Base-by-base conservation (phyloP, 2,888 invertebrate species). In the Drosophila anceps region DNA sequence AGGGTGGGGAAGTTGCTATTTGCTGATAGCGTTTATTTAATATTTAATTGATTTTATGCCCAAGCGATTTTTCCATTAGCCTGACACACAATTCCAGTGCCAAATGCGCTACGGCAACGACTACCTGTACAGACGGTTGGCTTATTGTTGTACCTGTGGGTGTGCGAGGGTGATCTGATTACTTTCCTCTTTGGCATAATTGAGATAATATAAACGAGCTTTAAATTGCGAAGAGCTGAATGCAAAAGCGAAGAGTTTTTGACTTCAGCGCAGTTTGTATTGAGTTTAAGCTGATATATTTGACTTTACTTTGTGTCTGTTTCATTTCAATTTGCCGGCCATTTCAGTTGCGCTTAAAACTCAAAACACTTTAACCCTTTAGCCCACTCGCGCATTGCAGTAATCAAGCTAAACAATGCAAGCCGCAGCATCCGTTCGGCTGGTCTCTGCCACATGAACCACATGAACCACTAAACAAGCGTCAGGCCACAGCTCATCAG, bases 1-100 rank as follows among this genome's bases (percentile, higher is more conserved):
- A 7, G 20, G 7, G 13, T 1, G 13, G 4, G 18, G 55, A 64
- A 80, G 84, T 84, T 87, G 80, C 80, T 84, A 78, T 84, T 87
- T 82, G 84, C 85, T 75, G 84, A 78, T 88, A 76, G 75, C 76
- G 81, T 74, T 84, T 82, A 89, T 87, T 86, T 87, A 87, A 86
- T 86, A 88, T 89, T 86, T 88, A 86, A 88, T 86, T 86, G 82
- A 84, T 84, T 87, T 74, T 74, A 81, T 73, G 77, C 80, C 70
- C 72, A 78, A 70, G 72, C 69, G 66, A 74, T 76, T 84, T 86
- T 80, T 77, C 78, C 73, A 83, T 80, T 83, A 74, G 66, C 73
- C 48, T 73, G 53, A 46, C 76, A 73, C 67, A 78, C 61, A 73
- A 67, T 69, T 46, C 60, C 70, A 68, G 41, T 69, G 65, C 33